These are phyloP conservation scores for Arctia plantaginis DNA, from an alignment of 2,888 invertebrate genomes.

Conservation along the genomic window DNA sequence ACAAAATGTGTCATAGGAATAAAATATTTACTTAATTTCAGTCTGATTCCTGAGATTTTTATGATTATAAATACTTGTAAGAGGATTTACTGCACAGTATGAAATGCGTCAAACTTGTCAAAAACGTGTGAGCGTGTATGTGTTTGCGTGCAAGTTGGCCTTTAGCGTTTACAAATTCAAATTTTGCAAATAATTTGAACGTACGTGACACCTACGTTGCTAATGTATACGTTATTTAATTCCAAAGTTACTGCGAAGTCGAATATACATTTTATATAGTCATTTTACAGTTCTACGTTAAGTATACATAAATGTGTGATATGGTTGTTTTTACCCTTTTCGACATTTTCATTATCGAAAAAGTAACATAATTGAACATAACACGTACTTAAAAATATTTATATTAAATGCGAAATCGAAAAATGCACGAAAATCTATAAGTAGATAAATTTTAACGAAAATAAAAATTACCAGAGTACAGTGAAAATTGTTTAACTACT, in stretches of 20 bases:
- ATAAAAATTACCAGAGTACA: constrained; percentile 47
- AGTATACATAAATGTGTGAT: constrained; percentile 82
- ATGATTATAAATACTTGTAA: not conserved
- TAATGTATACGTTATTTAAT: constrained; percentile 50
- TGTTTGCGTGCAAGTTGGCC: not conserved
- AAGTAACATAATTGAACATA: constrained; percentile 44
- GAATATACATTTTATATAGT: constrained; percentile 71
- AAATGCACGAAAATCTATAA: constrained; percentile 58
- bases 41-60: not conserved
- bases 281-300: constrained; percentile 68
- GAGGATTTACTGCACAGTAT: not conserved
- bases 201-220: constrained; percentile 45
- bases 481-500: constrained; percentile 66
- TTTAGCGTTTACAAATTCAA: not conserved
- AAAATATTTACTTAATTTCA: too few relatives aligned
- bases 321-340: constrained; percentile 79
- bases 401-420: constrained; percentile 60
- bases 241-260: constrained; percentile 61
- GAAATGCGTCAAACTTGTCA: not conserved
- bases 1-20: too few relatives aligned
- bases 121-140: not conserved
- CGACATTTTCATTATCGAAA: constrained; percentile 39
- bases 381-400: constrained; percentile 45
- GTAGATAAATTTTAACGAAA: constrained; percentile 36
- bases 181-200: constrained; percentile 37